phyloP scores from a whole-genome alignment of 2,888 invertebrate genomes.

The Drosophila fulvimacula region DNA sequence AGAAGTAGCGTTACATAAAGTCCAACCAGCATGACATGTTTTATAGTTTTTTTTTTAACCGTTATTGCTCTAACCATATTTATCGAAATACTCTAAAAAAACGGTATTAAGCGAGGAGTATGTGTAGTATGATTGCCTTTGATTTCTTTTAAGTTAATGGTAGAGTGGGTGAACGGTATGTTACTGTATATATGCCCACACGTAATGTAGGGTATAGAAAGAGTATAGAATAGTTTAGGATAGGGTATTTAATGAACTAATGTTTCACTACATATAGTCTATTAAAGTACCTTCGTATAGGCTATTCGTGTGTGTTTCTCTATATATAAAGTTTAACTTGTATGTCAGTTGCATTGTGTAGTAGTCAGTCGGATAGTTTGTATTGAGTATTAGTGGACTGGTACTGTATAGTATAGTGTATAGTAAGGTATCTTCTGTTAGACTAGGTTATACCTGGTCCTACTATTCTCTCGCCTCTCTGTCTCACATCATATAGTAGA shows the following conservation, averaged over 20 bases:
- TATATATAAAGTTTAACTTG: too few species aligned
- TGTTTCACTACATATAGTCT: background rate
- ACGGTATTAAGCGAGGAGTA: background rate
- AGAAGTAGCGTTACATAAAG: slow-evolving; percentile 75
- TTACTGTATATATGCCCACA: background rate
- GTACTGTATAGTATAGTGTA: too few species aligned
- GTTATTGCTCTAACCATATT: slow-evolving; percentile 10
- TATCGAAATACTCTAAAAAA: background rate
- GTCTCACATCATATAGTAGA: background rate
- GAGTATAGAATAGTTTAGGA: background rate
- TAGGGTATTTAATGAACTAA: background rate
- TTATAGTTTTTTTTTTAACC: slow-evolving; percentile 13
- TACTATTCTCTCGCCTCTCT: background rate
- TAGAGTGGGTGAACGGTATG: too few species aligned
- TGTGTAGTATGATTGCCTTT: background rate
- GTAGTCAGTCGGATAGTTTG: too few species aligned
- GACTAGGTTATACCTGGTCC: too few species aligned
- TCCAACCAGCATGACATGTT: slow-evolving; percentile 22
- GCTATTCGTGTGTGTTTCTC: too few species aligned
- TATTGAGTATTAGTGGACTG: too few species aligned
- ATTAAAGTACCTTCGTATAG: background rate
- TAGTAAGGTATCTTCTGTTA: too few species aligned
- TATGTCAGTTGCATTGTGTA: too few species aligned
- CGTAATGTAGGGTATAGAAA: background rate
- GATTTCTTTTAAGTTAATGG: background rate